These are phyloP conservation scores for Equus quagga DNA, from an alignment of 2,113 vertebrate genomes.

Conservation along the genomic window DNA sequence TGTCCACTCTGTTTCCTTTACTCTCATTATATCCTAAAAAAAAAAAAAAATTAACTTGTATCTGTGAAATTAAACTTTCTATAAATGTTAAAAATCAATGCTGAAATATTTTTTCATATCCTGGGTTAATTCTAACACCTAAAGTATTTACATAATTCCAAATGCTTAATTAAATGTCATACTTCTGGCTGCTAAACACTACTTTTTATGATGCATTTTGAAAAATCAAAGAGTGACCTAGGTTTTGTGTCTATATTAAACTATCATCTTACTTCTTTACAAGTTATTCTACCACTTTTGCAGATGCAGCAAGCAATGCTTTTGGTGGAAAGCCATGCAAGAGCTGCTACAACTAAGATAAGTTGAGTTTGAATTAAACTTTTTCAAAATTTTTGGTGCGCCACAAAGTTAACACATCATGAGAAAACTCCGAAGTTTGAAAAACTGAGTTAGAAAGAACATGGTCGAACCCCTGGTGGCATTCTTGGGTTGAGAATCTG, in stretches of 20 bases:
- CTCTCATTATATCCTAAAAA: neutral
- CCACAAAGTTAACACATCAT: constrained; percentile 74
- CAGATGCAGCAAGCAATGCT: constrained; percentile 68
- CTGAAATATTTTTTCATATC: neutral
- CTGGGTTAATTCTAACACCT: constrained; percentile 27
- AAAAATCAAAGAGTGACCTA: neutral
- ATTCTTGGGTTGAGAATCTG: constrained; percentile 2
- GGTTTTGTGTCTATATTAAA: constrained; percentile 40
- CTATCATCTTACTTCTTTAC: constrained; percentile 50
- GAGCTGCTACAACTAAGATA: constrained; percentile 70
- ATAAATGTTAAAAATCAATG: neutral
- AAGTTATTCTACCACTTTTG: constrained; percentile 46
- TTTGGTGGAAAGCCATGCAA: constrained; percentile 76
- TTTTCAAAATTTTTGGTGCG: constrained; percentile 73
- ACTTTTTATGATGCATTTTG: neutral
- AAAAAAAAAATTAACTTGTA: neutral
- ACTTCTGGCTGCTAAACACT: neutral
- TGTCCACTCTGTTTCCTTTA: neutral
- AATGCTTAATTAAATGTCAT: neutral
- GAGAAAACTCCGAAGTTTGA: constrained; percentile 66
- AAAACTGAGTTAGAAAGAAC: constrained; percentile 74
- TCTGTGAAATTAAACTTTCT: neutral
- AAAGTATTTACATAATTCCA: constrained; percentile 10
- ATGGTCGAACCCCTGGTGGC: neutral
- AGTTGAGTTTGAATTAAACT: constrained; percentile 75